Percentiles rank a stretch among this genome's conserved stretches.
Evolutionary conservation across 2,797 vertebrate genomes (phyloP).

Genomic region (Protonibea diacanthus): DNA sequence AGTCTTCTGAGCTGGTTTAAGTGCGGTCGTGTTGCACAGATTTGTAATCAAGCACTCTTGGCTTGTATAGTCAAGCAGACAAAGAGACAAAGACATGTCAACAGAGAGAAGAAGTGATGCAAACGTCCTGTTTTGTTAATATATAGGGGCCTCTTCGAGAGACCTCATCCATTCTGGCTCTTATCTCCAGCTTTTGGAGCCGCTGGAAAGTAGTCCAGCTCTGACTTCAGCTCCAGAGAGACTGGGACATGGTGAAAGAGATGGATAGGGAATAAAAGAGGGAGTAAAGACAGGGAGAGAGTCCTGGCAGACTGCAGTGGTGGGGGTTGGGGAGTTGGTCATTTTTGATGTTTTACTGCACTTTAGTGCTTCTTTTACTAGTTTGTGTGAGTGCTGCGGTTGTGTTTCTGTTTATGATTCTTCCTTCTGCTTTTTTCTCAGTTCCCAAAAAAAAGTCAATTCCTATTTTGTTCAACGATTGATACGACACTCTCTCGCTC

Average conservation of each 20-base stretch:
- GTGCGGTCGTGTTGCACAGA: slow-evolving; percentile 13
- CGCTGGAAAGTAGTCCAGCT: slow-evolving; percentile 57
- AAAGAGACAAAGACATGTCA: slow-evolving; percentile 26
- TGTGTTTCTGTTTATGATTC: slow-evolving; percentile 22
- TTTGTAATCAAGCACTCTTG: slow-evolving; percentile 37
- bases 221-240: slow-evolving; percentile 63
- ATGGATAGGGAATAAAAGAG: slow-evolving; percentile 70
- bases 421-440: slow-evolving; percentile 44
- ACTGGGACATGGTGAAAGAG: slow-evolving; percentile 54
- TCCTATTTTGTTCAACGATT: slow-evolving; percentile 4
- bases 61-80: slow-evolving; percentile 18
- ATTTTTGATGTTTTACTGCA: slow-evolving; percentile 71
- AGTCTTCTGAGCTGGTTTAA: slow-evolving; percentile 6
- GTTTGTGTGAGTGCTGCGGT: slow-evolving; percentile 35
- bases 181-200: slow-evolving; percentile 55
- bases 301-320: slow-evolving; percentile 60
- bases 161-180: slow-evolving; percentile 45
- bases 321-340: slow-evolving; percentile 73
- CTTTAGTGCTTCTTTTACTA: slow-evolving; percentile 39
- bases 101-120: slow-evolving; percentile 6
- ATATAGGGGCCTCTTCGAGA: slow-evolving; percentile 44
- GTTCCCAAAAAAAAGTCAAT: not conserved
- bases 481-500: slow-evolving; percentile 9
- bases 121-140: slow-evolving; percentile 32
- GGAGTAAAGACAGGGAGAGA: slow-evolving; percentile 62